phyloP scores from a whole-genome alignment of 2,888 invertebrate genomes.

The Gisinianus flammeolus region DNA sequence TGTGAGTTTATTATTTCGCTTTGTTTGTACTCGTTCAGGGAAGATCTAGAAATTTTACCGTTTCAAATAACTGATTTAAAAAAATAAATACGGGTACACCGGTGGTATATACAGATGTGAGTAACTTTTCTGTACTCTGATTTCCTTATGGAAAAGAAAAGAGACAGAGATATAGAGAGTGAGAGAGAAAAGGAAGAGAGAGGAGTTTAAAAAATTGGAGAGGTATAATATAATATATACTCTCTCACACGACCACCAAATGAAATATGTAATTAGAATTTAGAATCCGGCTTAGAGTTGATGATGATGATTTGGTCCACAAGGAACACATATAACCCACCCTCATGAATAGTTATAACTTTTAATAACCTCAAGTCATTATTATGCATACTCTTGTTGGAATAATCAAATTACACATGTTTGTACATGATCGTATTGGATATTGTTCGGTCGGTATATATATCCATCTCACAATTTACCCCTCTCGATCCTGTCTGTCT shows the following conservation, averaged over 20 bases:
- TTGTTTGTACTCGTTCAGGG: too few relatives aligned
- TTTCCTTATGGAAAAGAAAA: too few relatives aligned
- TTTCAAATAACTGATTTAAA: too few relatives aligned
- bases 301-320: not conserved
- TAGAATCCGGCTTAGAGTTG: not conserved
- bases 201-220: not conserved
- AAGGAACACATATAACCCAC: not conserved
- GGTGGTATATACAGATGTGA: too few relatives aligned
- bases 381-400: conserved; percentile 5
- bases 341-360: conserved; percentile 26
- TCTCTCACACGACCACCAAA: not conserved
- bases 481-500: not conserved
- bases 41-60: too few relatives aligned
- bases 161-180: not conserved
- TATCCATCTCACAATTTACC: too few relatives aligned
- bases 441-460: not conserved
- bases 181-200: not conserved
- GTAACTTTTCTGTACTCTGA: too few relatives aligned
- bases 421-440: not conserved
- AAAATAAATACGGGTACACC: too few relatives aligned
- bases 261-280: not conserved
- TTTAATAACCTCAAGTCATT: conserved; percentile 23
- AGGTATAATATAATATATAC: not conserved
- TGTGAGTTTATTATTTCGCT: too few relatives aligned
- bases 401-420: not conserved